Evolutionary conservation across 1,140 invertebrate genomes (phyloP), one percentile per base, ranked within the genome.

Genomic region (Drosophila triauraria): DNA sequence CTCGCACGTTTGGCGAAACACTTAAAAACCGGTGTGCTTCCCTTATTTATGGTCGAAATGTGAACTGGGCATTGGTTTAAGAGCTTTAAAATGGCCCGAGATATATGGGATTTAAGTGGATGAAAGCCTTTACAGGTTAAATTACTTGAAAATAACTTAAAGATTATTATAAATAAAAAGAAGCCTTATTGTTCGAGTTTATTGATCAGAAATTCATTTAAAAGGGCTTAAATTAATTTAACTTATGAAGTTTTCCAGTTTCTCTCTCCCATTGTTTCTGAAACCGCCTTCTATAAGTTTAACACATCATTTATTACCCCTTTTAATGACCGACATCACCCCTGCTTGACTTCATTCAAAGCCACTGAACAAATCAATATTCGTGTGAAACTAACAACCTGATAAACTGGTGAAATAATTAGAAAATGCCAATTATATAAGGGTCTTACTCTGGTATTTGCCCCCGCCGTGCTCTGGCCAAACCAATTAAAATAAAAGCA

Each of bases 11-110:
- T 67, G 30, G 75, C 76, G 57, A 67, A 76, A 78, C 74, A 82
- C 80, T 82, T 76, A 82, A 79, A 59, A 58, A 64, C 64, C 51
- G 46, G 58, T 75, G 80, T 42, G 64, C 59, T 46, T 59, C 25
- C 17, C 48, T 83, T 79, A 84, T 84, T 84, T 84, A 84, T 84
- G 71, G 65, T 60, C 67, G 46, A 76, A 80, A 76, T 79, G 80
- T 84, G 57, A 67, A 82, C 70, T 78, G 44, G 47, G 47, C 53
- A 44, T 51, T 63, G 58, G 77, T 79, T 79, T 79, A 79, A 60
- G 68, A 56, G 35, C 53, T 60, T 72, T 62, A 70, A 63, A 78
- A 50, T 63, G 32, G 30, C 32, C 20, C 8, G 4, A 15, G 42
- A 46, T 44, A 30, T n/a, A 56, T 40, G 53, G 13, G 53, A 56